Evolutionary conservation across 2,888 invertebrate genomes (phyloP).

Genomic region (Erebia ligea): DNA sequence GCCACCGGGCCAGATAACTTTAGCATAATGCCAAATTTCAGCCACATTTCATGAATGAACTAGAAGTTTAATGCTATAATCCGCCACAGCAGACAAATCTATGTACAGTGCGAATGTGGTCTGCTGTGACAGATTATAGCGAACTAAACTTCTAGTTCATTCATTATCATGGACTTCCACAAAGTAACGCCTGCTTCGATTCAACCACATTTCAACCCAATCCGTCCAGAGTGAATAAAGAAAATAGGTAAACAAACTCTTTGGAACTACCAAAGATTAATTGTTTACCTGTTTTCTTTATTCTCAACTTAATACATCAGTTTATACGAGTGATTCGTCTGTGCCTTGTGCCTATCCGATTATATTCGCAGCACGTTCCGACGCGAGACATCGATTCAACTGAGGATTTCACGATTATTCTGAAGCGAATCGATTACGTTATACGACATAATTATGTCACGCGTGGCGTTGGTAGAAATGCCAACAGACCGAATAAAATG

Average conservation of each 20-base stretch:
- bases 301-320: slow-evolving; percentile 2
- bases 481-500: not conserved
- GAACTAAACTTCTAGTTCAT: too few species aligned
- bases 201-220: too few species aligned
- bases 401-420: slow-evolving; percentile 25
- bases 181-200: too few species aligned
- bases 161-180: too few species aligned
- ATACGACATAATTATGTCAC: slow-evolving; percentile 24
- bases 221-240: not conserved
- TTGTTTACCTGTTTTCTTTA: too few species aligned
- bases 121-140: too few species aligned
- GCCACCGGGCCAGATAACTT: too few species aligned
- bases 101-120: too few species aligned
- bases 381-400: slow-evolving; percentile 23
- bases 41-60: too few species aligned
- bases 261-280: not conserved
- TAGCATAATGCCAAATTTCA: too few species aligned
- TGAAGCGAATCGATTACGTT: slow-evolving; percentile 24
- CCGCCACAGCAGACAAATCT: too few species aligned
- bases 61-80: too few species aligned
- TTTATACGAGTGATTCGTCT: slow-evolving; percentile 11
- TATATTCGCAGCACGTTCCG: slow-evolving; percentile 20
- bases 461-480: slow-evolving; percentile 11
- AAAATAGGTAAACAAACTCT: not conserved
- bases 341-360: slow-evolving; percentile 12